A percentile compares a stretch with the other conserved stretches of the same genome.
Evolutionary conservation across 2,797 vertebrate species (phyloP).

Genomic region (Tachyglossus aculeatus): DNA sequence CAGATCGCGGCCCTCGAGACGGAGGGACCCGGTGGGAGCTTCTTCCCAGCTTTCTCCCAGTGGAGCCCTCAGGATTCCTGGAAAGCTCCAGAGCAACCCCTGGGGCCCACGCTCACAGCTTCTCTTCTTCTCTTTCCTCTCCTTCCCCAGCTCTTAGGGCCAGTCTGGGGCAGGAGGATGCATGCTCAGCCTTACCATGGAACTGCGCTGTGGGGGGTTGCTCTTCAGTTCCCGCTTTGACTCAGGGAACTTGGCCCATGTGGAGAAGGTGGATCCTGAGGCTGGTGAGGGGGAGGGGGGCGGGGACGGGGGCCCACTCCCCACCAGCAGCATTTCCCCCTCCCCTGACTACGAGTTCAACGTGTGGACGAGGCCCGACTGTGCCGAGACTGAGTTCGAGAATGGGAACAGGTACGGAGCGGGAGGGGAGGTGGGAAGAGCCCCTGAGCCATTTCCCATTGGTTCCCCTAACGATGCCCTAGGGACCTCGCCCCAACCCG

Average conservation of each 20-base stretch:
- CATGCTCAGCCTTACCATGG: constrained; percentile 75
- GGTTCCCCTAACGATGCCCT: neutral
- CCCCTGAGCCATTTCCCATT: neutral
- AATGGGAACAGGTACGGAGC: constrained; percentile 89
- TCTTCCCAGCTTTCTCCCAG: neutral
- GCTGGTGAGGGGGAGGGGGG: constrained; percentile 64
- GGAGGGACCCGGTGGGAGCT: neutral
- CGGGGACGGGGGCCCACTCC: constrained; percentile 35
- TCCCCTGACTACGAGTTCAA: constrained; percentile 90
- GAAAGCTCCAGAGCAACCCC: neutral
- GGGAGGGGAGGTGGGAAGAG: neutral
- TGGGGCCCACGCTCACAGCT: neutral
- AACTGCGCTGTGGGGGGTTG: constrained; percentile 88
- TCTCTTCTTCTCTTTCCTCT: neutral
- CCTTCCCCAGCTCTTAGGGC: constrained; percentile 48
- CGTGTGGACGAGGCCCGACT: constrained; percentile 93
- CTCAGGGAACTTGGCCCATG: constrained; percentile 90
- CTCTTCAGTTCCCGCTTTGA: constrained; percentile 96
- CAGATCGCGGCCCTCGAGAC: neutral
- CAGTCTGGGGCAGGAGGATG: constrained; percentile 59
- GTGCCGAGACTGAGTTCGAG: constrained; percentile 89
- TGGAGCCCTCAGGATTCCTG: too few species aligned
- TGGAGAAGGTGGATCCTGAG: constrained; percentile 84
- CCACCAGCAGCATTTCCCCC: constrained; percentile 30
- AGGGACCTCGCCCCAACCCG: neutral